A percentile compares a stretch with the other conserved stretches of the same genome.
Conservation (phyloP, 2,113 vertebrate species). For the Indicator maculatus region DNA sequence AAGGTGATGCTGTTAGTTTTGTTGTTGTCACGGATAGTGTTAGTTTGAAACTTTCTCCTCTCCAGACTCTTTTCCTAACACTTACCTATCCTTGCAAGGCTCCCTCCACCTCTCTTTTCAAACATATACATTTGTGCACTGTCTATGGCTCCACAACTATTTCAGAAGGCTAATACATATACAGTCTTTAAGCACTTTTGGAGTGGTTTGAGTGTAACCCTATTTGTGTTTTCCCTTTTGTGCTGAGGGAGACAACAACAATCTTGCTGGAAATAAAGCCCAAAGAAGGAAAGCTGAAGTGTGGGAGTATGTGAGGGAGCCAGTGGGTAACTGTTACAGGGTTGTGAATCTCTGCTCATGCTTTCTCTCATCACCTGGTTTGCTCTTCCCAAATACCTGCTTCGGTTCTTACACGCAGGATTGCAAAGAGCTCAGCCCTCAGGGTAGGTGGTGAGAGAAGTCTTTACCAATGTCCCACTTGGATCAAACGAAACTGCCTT, state of each 20-base stretch:
- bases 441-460: not conserved
- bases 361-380: not conserved
- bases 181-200: not conserved
- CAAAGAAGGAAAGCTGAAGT: not conserved
- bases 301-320: not conserved
- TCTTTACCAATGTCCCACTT: rapidly evolving
- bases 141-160: not conserved
- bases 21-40: not conserved
- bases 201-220: not conserved
- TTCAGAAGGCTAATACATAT: not conserved
- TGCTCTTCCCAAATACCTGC: not conserved
- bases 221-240: not conserved
- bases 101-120: not conserved
- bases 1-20: not conserved
- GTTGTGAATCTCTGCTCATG: not conserved
- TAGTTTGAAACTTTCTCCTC: not conserved
- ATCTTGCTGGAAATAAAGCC: not conserved
- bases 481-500: not conserved
- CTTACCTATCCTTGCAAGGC: not conserved
- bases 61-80: not conserved
- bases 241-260: not conserved
- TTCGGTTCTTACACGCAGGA: rapidly evolving
- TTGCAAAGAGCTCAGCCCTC: not conserved
- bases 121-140: rapidly evolving
- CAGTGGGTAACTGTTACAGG: not conserved